These are phyloP conservation scores for Nebria salina DNA, from an alignment of 2,888 invertebrate genomes.

Conservation along the genomic window DNA sequence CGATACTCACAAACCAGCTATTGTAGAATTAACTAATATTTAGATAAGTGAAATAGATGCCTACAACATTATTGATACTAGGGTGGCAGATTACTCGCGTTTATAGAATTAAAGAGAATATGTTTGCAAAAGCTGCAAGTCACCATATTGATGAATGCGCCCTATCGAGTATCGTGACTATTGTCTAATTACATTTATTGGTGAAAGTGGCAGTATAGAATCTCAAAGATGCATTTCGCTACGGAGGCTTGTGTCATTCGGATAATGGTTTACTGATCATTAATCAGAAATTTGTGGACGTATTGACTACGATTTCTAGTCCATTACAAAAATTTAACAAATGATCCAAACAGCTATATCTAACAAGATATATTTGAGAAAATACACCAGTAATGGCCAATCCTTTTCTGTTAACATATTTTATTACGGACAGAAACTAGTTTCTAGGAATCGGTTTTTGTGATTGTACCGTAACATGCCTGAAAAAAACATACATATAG, in stretches of 20 bases:
- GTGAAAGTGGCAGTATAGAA: conserved; percentile 52
- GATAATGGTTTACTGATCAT: conserved; percentile 39
- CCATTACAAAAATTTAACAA: background rate
- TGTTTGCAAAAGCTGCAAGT: conserved; percentile 57
- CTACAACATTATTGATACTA: background rate
- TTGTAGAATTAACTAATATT: background rate
- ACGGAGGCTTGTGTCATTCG: conserved; percentile 18
- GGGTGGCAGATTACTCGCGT: background rate
- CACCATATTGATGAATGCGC: conserved; percentile 58
- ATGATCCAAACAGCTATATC: too few species aligned
- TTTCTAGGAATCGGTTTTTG: too few species aligned
- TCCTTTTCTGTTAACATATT: too few species aligned
- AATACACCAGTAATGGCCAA: too few species aligned
- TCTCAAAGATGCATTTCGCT: conserved; percentile 55
- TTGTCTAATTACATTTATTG: conserved; percentile 59
- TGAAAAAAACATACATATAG: too few species aligned
- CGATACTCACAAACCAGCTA: background rate
- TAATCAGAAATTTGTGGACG: conserved; percentile 33
- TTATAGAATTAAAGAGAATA: conserved; percentile 54
- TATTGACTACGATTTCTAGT: conserved; percentile 16
- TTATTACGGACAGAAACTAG: too few species aligned
- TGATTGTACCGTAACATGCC: too few species aligned
- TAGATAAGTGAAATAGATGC: background rate
- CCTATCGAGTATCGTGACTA: conserved; percentile 56
- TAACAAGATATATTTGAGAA: too few species aligned